Percentiles rank a stretch among this genome's conserved stretches.
Conservation (phyloP, 2,888 invertebrate species). For the Cheilosia impressa region DNA sequence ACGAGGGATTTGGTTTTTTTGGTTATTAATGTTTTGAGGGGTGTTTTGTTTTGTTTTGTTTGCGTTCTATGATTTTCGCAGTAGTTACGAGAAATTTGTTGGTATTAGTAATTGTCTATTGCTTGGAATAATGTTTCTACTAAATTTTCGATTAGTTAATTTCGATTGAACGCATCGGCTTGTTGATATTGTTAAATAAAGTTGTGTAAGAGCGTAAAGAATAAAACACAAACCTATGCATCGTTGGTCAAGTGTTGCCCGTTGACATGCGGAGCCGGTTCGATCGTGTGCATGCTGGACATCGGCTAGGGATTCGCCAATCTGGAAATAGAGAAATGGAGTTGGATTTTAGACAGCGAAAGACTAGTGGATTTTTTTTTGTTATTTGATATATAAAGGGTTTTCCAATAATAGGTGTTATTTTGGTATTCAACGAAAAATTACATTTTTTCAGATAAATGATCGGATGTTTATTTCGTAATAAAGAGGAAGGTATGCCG, state of each 20-base stretch:
- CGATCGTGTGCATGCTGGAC: constrained; percentile 80
- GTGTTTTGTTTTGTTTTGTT: constrained; percentile 26
- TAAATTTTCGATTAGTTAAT: constrained; percentile 67
- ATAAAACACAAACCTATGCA: constrained; percentile 84
- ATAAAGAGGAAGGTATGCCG: too few species aligned
- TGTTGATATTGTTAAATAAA: constrained; percentile 77
- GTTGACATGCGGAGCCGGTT: constrained; percentile 82
- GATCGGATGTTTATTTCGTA: too few species aligned
- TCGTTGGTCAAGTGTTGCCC: constrained; percentile 82
- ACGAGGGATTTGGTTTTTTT: constrained; percentile 31
- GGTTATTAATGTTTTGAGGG: constrained; percentile 4
- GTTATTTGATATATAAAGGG: too few species aligned
- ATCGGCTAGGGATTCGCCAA: constrained; percentile 82
- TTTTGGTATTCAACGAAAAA: too few species aligned
- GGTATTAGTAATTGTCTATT: constrained; percentile 72
- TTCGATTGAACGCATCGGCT: constrained; percentile 69
- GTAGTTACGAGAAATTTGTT: constrained; percentile 68
- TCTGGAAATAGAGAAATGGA: constrained; percentile 78
- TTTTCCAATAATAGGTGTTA: too few species aligned
- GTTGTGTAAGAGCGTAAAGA: constrained; percentile 77
- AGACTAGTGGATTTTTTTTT: not conserved
- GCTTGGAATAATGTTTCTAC: constrained; percentile 66
- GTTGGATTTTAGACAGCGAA: not conserved
- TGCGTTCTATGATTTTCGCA: constrained; percentile 42
- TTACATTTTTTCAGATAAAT: too few species aligned